Conservation (phyloP, 2,888 invertebrate species). For the Amphimallon solstitiale region DNA sequence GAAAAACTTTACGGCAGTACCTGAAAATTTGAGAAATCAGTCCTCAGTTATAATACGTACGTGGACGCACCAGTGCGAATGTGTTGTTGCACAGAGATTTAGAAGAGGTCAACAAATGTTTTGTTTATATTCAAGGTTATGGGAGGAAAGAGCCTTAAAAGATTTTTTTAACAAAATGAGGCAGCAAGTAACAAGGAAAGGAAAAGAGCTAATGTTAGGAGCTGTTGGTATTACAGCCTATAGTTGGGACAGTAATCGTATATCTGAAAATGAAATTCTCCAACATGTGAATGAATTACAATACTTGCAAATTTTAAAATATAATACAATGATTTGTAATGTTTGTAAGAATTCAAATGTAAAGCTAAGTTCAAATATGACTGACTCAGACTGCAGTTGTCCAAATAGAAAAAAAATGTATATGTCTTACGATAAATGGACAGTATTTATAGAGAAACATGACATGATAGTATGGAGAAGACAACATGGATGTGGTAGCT, state of each 20-base stretch:
- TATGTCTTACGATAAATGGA: conserved; percentile 71
- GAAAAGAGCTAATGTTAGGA: conserved; percentile 68
- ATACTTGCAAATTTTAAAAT: conserved; percentile 65
- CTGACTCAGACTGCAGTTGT: conserved; percentile 66
- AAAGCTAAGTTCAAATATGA: conserved; percentile 50
- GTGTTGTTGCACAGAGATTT: conserved; percentile 70
- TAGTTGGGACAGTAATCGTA: conserved; percentile 72
- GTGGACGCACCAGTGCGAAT: conserved; percentile 69
- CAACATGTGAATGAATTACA: conserved; percentile 70
- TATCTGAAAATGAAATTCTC: conserved; percentile 67
- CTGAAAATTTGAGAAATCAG: conserved; percentile 61
- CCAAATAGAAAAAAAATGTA: conserved; percentile 45
- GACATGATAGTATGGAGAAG: conserved; percentile 86
- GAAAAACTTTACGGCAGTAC: conserved; percentile 41
- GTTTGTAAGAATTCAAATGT: conserved; percentile 60
- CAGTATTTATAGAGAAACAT: conserved; percentile 80
- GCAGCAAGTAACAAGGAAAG: conserved; percentile 62
- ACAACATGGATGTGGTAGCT: conserved; percentile 74
- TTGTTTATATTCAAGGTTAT: conserved; percentile 70
- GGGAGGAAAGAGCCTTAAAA: conserved; percentile 70
- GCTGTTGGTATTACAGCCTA: conserved; percentile 67
- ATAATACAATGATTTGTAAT: conserved; percentile 67
- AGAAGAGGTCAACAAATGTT: conserved; percentile 73
- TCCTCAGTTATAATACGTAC: conserved; percentile 65
- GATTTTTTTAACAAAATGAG: conserved; percentile 66